Percentiles rank a stretch among this genome's conserved stretches.
Conservation (phyloP, 2,797 vertebrate genomes). For the Microcaecilia unicolor region DNA sequence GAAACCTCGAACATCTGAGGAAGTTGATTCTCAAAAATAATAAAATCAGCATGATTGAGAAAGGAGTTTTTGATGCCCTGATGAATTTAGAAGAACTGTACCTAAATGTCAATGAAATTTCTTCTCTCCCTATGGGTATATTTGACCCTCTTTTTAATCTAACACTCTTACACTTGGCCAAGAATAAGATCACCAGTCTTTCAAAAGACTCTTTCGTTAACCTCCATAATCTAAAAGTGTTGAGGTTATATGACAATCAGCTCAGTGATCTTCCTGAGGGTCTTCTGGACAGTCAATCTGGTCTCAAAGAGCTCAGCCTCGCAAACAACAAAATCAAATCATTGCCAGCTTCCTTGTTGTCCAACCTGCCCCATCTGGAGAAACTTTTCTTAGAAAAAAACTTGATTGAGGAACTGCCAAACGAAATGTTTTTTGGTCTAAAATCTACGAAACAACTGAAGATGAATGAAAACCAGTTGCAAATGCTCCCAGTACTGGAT, state of each 20-base stretch:
- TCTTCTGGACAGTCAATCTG: constrained; percentile 42
- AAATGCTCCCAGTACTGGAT: constrained; percentile 53
- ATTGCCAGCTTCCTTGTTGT: constrained; percentile 48
- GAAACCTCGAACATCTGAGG: constrained; percentile 46
- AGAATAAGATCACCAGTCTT: constrained; percentile 50
- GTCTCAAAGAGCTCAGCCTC: constrained; percentile 52
- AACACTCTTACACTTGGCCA: constrained; percentile 45
- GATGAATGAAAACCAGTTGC: constrained; percentile 48
- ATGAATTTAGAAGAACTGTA: constrained; percentile 33
- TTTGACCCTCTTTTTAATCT: constrained; percentile 62
- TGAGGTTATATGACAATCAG: constrained; percentile 63
- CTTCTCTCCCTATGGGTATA: constrained; percentile 51
- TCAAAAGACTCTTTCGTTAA: constrained; percentile 45
- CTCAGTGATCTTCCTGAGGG: constrained; percentile 48
- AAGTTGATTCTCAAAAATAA: constrained; percentile 52
- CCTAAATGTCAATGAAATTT: constrained; percentile 53
- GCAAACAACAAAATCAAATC: constrained; percentile 42
- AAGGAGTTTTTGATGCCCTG: constrained; percentile 56
- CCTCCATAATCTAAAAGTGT: constrained; percentile 34
- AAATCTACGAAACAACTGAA: constrained; percentile 44
- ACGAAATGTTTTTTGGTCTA: constrained; percentile 51
- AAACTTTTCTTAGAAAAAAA: constrained; percentile 58
- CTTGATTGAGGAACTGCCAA: constrained; percentile 45
- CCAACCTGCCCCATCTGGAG: constrained; percentile 46
- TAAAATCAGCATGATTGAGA: constrained; percentile 41